Conservation (phyloP, 2,888 invertebrate genomes). For the Osmoderma eremita region DNA sequence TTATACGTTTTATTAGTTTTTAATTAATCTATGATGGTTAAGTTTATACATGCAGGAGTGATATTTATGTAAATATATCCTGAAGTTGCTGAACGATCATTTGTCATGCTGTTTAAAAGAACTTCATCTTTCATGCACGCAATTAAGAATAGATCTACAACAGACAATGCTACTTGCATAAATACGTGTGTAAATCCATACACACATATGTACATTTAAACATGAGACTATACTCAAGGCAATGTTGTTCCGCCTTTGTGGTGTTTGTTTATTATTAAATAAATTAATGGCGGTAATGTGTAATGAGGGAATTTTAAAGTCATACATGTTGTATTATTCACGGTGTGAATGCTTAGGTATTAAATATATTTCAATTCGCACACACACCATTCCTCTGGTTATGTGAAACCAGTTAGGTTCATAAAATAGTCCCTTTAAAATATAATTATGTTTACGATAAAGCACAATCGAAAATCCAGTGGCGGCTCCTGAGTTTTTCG, state of each 20-base stretch:
- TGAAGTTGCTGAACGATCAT: slow-evolving; percentile 15
- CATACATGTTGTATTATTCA: too few relatives aligned
- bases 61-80: slow-evolving; percentile 23
- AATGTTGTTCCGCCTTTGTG: not conserved
- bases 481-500: too few relatives aligned
- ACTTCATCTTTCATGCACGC: not conserved
- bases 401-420: too few relatives aligned
- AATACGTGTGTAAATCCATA: not conserved
- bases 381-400: too few relatives aligned
- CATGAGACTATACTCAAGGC: slow-evolving; percentile 20
- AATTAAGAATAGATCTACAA: not conserved
- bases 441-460: too few relatives aligned
- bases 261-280: slow-evolving; percentile 27
- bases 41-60: slow-evolving; percentile 12
- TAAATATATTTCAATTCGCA: too few relatives aligned
- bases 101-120: slow-evolving; percentile 16
- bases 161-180: not conserved
- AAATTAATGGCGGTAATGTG: slow-evolving; percentile 20
- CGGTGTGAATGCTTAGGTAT: too few relatives aligned
- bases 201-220: not conserved
- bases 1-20: slow-evolving; percentile 9
- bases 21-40: slow-evolving; percentile 14
- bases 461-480: too few relatives aligned
- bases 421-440: too few relatives aligned
- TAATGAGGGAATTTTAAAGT: slow-evolving; percentile 22